Evolutionary conservation across 2,113 vertebrate genomes (phyloP).

Genomic region (Ciconia stormi): DNA sequence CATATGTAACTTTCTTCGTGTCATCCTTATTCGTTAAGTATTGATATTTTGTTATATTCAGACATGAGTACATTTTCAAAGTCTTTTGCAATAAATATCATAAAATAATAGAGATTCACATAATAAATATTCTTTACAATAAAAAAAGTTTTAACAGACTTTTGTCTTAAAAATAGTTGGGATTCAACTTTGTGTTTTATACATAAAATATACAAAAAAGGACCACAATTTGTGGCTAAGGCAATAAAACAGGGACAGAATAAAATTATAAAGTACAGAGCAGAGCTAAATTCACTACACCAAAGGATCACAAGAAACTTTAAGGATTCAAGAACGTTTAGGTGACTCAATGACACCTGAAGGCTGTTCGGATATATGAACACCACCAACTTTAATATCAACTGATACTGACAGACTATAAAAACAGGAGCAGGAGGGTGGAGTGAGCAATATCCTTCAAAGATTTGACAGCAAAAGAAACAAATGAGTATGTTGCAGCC

Average conservation of each 20-base stretch:
- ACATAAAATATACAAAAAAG: constrained; percentile 93
- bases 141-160: constrained; percentile 96
- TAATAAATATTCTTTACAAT: constrained; percentile 99
- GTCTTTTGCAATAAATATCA: constrained; percentile 99
- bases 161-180: constrained; percentile 96
- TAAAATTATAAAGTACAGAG: constrained; percentile 75
- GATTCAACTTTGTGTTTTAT: constrained; percentile 95
- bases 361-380: constrained; percentile 60
- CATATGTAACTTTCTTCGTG: constrained; percentile 92
- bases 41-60: constrained; percentile 99
- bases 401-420: constrained; percentile 28
- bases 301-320: constrained; percentile 31
- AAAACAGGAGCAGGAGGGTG: constrained; percentile 11
- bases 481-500: constrained; percentile 3
- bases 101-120: constrained; percentile 99
- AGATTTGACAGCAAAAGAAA: constrained; percentile 31
- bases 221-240: constrained; percentile 85
- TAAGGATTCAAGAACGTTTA: constrained; percentile 51
- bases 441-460: constrained; percentile 52
- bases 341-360: constrained; percentile 61
- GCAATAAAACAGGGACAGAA: constrained; percentile 76
- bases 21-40: constrained; percentile 95
- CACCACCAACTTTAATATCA: constrained; percentile 56
- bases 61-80: constrained; percentile 94
- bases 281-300: constrained; percentile 62